Evolutionary conservation across 1,140 invertebrate genomes (phyloP).

Genomic region (Formica exsecta): DNA sequence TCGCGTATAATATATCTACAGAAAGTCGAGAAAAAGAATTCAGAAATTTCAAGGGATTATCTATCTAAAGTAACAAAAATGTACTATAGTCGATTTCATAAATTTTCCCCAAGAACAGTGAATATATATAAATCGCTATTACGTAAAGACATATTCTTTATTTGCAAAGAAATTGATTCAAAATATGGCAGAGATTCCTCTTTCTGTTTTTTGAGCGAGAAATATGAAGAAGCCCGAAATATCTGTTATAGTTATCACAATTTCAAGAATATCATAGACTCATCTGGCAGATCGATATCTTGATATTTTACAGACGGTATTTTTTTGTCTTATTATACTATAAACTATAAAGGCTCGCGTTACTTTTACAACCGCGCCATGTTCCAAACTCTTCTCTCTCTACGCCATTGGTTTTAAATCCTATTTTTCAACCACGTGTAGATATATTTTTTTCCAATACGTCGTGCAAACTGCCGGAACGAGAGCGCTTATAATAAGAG

Average conservation of each 20-base stretch:
- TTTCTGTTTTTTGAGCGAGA: background rate
- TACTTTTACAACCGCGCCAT: background rate
- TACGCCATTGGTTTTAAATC: background rate
- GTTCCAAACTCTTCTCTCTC: background rate
- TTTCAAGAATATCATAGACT: slow-evolving; percentile 1
- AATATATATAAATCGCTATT: background rate
- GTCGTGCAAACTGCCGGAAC: slow-evolving; percentile 2
- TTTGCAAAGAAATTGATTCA: background rate
- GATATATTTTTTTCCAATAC: slow-evolving; percentile 55
- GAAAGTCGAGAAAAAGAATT: background rate
- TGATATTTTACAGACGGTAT: background rate
- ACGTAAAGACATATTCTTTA: background rate
- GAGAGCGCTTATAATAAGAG: slow-evolving; percentile 63
- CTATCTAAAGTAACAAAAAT: slow-evolving; percentile 1
- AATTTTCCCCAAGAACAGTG: background rate
- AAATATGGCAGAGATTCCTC: background rate
- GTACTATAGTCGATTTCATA: background rate
- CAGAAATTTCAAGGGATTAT: background rate
- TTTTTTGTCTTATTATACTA: background rate
- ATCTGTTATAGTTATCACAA: background rate
- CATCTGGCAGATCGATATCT: background rate
- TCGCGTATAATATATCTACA: slow-evolving; percentile 18
- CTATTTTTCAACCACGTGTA: background rate
- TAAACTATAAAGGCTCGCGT: background rate
- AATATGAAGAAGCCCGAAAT: background rate